phyloP scores from a whole-genome alignment of 92 coral and sea anemone species.

The Desmophyllum pertusum region DNA sequence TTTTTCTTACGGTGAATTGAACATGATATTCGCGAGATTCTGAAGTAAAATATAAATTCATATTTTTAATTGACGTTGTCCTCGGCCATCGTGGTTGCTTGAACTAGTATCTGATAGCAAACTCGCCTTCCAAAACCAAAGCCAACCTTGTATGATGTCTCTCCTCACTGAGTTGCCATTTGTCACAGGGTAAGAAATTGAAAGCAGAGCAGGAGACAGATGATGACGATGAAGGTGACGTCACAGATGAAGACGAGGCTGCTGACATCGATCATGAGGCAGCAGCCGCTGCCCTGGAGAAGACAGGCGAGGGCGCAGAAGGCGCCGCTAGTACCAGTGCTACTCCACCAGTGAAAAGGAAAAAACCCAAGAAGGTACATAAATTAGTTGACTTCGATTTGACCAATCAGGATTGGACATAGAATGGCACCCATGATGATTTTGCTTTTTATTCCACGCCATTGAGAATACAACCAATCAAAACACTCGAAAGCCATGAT shows the following conservation, averaged over 20 bases:
- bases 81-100: too few species aligned
- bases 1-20: too few species aligned
- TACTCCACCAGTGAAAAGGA: constrained; percentile 36
- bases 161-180: not conserved
- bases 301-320: constrained; percentile 48
- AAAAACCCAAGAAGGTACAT: constrained; percentile 49
- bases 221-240: constrained; percentile 78
- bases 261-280: constrained; percentile 79
- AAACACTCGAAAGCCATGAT: too few species aligned
- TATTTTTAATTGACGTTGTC: too few species aligned
- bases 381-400: not conserved
- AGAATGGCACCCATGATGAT: not conserved
- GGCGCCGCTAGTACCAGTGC: constrained; percentile 43
- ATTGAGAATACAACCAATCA: too few species aligned
- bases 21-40: too few species aligned
- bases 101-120: not conserved
- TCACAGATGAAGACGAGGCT: constrained; percentile 98
- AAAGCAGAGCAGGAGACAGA: constrained; percentile 78
- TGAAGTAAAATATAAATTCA: too few species aligned
- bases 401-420: not conserved
- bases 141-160: too few species aligned
- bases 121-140: not conserved
- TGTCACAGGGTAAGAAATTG: constrained; percentile 89
- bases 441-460: too few species aligned
- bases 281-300: constrained; percentile 37